phyloP scores from a whole-genome alignment of 2,113 vertebrate genomes.

The Oreochromis aureus region DNA sequence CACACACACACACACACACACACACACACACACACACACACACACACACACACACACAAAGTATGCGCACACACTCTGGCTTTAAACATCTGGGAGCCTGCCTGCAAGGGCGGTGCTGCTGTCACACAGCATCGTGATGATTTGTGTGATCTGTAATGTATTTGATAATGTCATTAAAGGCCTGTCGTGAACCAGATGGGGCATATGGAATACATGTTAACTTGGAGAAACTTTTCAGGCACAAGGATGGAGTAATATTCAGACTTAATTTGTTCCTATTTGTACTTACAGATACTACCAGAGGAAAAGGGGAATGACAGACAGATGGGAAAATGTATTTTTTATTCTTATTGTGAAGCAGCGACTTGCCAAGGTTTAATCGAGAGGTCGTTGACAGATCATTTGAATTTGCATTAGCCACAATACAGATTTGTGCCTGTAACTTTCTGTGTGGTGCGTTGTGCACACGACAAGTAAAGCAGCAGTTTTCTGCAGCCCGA shows the following conservation, averaged over 20 bases:
- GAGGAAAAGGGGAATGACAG: background rate
- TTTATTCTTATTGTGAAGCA: background rate
- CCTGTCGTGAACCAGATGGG: conserved; percentile 40
- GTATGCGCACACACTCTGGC: background rate
- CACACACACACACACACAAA: background rate
- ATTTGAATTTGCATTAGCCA: background rate
- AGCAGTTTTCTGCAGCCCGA: background rate
- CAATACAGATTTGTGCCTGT: background rate
- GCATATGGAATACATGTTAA: conserved; percentile 58
- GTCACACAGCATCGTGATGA: conserved; percentile 44
- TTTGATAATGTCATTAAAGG: conserved; percentile 63
- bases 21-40: background rate
- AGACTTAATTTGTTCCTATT: background rate
- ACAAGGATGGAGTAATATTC: background rate
- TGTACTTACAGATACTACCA: background rate
- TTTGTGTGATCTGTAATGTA: conserved; percentile 58
- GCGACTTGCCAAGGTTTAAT: background rate
- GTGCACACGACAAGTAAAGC: background rate
- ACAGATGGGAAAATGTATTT: background rate
- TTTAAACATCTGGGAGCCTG: conserved; percentile 43
- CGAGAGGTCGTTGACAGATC: background rate
- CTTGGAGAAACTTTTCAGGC: background rate
- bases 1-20: background rate
- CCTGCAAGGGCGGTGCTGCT: conserved; percentile 6
- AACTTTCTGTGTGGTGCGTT: background rate